Evolutionary conservation across 2,888 invertebrate genomes (phyloP).

Genomic region (Aquatica leii): DNA sequence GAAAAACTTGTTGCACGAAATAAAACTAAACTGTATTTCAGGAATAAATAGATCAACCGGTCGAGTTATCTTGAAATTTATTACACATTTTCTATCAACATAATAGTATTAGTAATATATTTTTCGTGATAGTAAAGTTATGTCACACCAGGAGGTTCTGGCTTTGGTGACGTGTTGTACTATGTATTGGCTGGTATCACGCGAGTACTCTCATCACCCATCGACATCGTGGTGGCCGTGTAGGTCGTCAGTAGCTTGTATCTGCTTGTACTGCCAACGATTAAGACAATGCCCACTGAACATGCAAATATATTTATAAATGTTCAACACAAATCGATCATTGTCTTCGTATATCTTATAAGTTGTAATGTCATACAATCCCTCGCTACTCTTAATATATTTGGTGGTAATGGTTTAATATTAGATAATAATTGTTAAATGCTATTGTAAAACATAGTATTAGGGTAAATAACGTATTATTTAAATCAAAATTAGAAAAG

Average conservation of each 20-base stretch:
- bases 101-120: slow-evolving; percentile 20
- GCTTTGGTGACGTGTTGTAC: slow-evolving; percentile 26
- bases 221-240: slow-evolving; percentile 35
- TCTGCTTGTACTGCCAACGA: slow-evolving; percentile 34
- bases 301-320: slow-evolving; percentile 32
- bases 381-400: background rate
- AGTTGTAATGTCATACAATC: background rate
- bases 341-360: slow-evolving; percentile 22
- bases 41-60: too few relatives aligned
- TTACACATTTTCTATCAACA: slow-evolving; percentile 7
- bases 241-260: slow-evolving; percentile 38
- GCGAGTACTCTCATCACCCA: slow-evolving; percentile 33
- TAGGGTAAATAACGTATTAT: too few relatives aligned
- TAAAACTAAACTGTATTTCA: too few relatives aligned
- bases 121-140: slow-evolving; percentile 19
- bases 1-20: background rate
- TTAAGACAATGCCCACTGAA: slow-evolving; percentile 39
- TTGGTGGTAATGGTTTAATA: too few relatives aligned
- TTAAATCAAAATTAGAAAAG: too few relatives aligned
- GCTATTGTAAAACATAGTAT: too few relatives aligned
- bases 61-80: background rate
- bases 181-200: slow-evolving; percentile 33
- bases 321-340: slow-evolving; percentile 16
- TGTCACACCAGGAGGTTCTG: slow-evolving; percentile 27
- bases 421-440: too few relatives aligned